Conservation (phyloP, 2,797 vertebrate genomes). For the Triplophysa bombifrons region DNA sequence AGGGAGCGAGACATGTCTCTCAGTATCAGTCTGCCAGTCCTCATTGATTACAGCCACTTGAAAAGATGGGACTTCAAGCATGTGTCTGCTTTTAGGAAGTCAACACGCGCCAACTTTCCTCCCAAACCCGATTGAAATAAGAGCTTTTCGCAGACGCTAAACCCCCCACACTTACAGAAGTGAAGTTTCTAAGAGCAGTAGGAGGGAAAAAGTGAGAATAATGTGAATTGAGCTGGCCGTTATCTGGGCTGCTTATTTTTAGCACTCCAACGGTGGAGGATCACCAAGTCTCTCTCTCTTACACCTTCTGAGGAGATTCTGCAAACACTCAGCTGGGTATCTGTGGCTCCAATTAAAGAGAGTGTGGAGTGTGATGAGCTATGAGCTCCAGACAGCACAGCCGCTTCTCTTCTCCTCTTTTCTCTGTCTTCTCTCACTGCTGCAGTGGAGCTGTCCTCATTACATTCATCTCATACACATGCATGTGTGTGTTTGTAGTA, state of each 20-base stretch:
- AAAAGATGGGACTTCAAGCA: constrained; percentile 32
- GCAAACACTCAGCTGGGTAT: constrained; percentile 41
- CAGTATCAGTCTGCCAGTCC: constrained; percentile 30
- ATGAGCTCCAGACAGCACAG: constrained; percentile 28
- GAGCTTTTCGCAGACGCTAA: constrained; percentile 8
- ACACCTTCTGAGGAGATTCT: constrained; percentile 39
- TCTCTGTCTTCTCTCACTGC: background rate
- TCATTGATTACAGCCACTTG: constrained; percentile 46
- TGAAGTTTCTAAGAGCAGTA: constrained; percentile 32
- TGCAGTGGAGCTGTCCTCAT: constrained; percentile 42
- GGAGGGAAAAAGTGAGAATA: constrained; percentile 32
- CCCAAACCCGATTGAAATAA: background rate
- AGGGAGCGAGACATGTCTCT: background rate
- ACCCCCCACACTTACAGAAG: constrained; percentile 3
- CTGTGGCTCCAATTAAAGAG: constrained; percentile 51
- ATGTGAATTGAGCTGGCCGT: constrained; percentile 42
- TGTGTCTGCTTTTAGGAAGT: constrained; percentile 37
- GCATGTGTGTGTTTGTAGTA: background rate
- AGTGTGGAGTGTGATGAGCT: constrained; percentile 40
- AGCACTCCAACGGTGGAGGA: constrained; percentile 40
- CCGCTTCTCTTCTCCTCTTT: background rate
- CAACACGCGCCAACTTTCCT: background rate
- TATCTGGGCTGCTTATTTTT: constrained; percentile 59
- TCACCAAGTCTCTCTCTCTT: constrained; percentile 28
- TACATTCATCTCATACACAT: constrained; percentile 23